A percentile compares a stretch with the other conserved stretches of the same genome.
Evolutionary conservation across 2,797 vertebrate genomes (phyloP).

Genomic region (Okamejei kenojei): DNA sequence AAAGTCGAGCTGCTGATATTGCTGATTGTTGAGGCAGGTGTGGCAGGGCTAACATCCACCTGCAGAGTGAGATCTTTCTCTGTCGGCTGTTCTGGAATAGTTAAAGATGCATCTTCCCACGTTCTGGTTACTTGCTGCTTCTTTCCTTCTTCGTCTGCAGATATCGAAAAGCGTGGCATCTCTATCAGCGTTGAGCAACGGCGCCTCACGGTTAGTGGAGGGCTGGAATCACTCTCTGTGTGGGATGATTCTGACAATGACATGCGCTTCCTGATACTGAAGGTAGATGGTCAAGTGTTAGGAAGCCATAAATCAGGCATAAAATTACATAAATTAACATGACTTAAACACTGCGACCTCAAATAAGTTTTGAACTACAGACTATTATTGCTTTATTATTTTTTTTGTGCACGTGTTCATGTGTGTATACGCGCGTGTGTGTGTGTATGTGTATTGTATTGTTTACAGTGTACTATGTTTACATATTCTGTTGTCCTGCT

Average conservation of each 20-base stretch:
- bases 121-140: slow-evolving; percentile 45
- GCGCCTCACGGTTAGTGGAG: slow-evolving; percentile 77
- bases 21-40: slow-evolving; percentile 55
- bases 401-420: too few relatives aligned
- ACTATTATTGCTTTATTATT: too few relatives aligned
- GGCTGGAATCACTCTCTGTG: slow-evolving; percentile 94
- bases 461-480: too few relatives aligned
- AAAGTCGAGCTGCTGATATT: slow-evolving; percentile 55
- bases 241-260: slow-evolving; percentile 92
- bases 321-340: background rate
- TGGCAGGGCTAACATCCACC: slow-evolving; percentile 58
- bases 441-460: too few relatives aligned
- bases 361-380: too few relatives aligned
- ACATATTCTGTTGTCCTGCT: too few relatives aligned
- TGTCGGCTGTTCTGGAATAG: slow-evolving; percentile 70
- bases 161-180: slow-evolving; percentile 80
- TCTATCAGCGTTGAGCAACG: slow-evolving; percentile 86
- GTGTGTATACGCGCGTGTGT: too few relatives aligned
- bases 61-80: slow-evolving; percentile 73
- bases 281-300: background rate
- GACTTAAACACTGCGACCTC: too few relatives aligned
- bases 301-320: background rate
- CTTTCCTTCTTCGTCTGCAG: slow-evolving; percentile 70
- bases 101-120: slow-evolving; percentile 64
- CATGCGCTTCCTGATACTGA: slow-evolving; percentile 81